phyloP scores from a whole-genome alignment of 2,888 invertebrate species.

The Empis livida region DNA sequence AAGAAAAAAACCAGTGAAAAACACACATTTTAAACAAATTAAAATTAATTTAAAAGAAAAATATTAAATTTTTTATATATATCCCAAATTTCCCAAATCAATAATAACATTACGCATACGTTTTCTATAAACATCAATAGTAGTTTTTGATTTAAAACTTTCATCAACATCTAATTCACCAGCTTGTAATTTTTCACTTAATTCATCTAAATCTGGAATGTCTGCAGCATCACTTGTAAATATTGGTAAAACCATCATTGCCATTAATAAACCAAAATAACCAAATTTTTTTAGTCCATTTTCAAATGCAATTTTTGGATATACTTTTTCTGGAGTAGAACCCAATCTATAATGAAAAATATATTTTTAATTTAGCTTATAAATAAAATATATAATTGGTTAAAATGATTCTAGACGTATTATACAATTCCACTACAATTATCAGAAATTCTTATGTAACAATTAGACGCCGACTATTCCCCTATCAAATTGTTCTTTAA shows the following conservation, averaged over 20 bases:
- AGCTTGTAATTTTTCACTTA: slow-evolving; percentile 22
- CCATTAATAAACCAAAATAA: slow-evolving; percentile 23
- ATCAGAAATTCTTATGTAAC: no score
- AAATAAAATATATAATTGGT: neutral
- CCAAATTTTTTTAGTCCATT: slow-evolving; percentile 21
- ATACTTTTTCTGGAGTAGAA: slow-evolving; percentile 17
- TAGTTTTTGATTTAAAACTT: slow-evolving; percentile 4
- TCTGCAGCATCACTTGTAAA: slow-evolving; percentile 22
- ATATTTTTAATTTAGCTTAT: neutral
- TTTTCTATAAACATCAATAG: slow-evolving; percentile 13
- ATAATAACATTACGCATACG: slow-evolving; percentile 24
- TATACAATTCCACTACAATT: no score
- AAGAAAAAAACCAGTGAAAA: no score
- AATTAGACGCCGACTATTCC: no score
- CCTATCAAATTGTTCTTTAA: no score
- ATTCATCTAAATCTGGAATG: slow-evolving; percentile 24
- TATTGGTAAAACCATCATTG: slow-evolving; percentile 27
- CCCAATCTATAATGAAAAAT: slow-evolving; percentile 18
- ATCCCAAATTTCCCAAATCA: slow-evolving; percentile 21
- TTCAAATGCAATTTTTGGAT: slow-evolving; percentile 20
- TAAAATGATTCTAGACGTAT: no score
- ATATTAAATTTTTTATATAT: slow-evolving; percentile 11
- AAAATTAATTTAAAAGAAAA: no score
- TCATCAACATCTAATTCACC: slow-evolving; percentile 12
- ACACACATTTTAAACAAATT: no score